phyloP scores from a whole-genome alignment of 2,797 vertebrate species.

The Hirundo rustica region DNA sequence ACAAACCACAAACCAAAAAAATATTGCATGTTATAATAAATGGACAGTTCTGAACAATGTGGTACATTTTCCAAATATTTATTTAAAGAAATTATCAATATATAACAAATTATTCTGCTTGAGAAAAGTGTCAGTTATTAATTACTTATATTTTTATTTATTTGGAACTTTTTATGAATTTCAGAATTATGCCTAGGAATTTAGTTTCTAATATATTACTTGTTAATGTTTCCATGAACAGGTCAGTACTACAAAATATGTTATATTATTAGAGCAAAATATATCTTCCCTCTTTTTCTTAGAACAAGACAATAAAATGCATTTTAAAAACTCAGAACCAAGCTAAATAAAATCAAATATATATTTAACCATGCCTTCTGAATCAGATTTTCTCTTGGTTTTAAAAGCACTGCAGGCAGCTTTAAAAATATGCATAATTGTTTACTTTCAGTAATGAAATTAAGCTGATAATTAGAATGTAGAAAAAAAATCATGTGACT shows the following conservation, averaged over 20 bases:
- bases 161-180: neutral
- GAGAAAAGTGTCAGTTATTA: neutral
- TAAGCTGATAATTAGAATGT: neutral
- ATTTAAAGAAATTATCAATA: neutral
- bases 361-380: neutral
- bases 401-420: neutral
- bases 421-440: neutral
- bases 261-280: neutral
- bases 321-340: neutral
- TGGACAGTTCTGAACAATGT: neutral
- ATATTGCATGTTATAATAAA: neutral
- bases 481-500: neutral
- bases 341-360: neutral
- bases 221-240: neutral
- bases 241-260: neutral
- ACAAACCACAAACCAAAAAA: accelerated
- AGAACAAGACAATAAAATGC: neutral
- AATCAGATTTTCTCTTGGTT: neutral
- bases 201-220: neutral
- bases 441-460: neutral
- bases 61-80: neutral
- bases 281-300: neutral
- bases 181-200: neutral
- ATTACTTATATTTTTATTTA: neutral
- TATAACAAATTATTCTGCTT: neutral